Evolutionary conservation across 2,113 vertebrate species (phyloP), one percentile per base, ranked within the genome.

Genomic region (Dunckerocampus dactyliophorus): DNA sequence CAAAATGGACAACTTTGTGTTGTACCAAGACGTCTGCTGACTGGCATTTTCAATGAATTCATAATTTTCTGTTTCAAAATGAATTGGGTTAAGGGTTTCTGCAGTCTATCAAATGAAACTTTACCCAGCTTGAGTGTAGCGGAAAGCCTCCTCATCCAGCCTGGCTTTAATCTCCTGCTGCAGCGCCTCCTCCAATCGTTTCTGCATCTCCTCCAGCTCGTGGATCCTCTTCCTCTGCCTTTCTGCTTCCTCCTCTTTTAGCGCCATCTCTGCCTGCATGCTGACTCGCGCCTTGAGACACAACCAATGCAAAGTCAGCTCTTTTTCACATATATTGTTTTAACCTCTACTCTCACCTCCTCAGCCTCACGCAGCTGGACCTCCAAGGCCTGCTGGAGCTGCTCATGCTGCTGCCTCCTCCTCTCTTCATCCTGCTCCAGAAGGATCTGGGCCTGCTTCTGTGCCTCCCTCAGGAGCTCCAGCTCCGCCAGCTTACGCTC

Each of bases 151-250:
- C 78, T 98, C 95, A 0, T 98, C 95, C 46, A 86, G 89, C 55
- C 94, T 85, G 0, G 96, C 96, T 72, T 93, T 95, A 84, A 95
- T 93, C 88, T 98, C 95, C 77, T 90, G 92, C n/a, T 94, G 91
- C 75, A 98, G 88, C 0, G 96, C 95, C 66, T 96, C 95, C 80
- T 98, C 92, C 42, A 98, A 85, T 22, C 88, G 87, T 62, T 92
- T 87, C 86, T 98, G 95, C 93, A 98, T 94, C 58, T 93, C 94
- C 74, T 98, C 96, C 79, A 98, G 87, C 81, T 98, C 96, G 59
- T 67, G 42, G 65, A 98, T 97, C 81, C 96, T 92, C 82, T 92
- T 93, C 75, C 88, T 92, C 80, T 98, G 95, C 20, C 85, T 88
- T 75, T 94, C 91, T 0, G 94, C 93, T 77, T 97, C 96, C 1